Evolutionary conservation across 2,113 vertebrate genomes (phyloP), one percentile per base, ranked within the genome.

Genomic region (Turdus rufiventris): DNA sequence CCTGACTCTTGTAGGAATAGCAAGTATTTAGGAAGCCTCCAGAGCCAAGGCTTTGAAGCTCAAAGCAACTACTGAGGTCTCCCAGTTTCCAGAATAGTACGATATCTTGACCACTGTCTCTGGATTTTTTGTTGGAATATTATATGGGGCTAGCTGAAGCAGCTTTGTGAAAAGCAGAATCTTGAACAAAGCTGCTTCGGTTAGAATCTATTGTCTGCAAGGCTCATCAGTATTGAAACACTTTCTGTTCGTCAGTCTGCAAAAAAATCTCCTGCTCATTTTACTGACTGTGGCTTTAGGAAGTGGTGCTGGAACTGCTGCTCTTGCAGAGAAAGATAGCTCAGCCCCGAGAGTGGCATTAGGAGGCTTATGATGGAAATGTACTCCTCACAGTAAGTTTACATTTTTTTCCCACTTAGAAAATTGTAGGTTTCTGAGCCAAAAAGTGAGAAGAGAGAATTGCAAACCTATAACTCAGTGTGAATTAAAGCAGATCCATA

Each of bases 401-500:
- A 85, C 71, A 72, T 91, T 91, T 94, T 81, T 75, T 93, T 73
- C 25, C 34, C 66, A 16, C 34, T 79, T 88, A 85, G 45, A 29
- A 61, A 80, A 84, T 48, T 48, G 42, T 42, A 26, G 12, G 4
- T 66, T 94, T 95, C 53, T 88, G 63, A 89, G 73, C 85, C 91
- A 95, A 90, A 86, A 93, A 90, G 33, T 29, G 72, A 91, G 33
- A 42, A 83, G 43, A 61, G 47, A 91, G 57, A 84, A 90, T 26
- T 81, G 18, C 65, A 90, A 75, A 61, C 45, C 47, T 84, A 57
- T 66, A 94, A 86, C 65, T 90, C 50, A 50, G 66, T 14, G 23
- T 93, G 88, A 91, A 91, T 80, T 78, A 91, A 95, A 95, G 42
- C 53, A 94, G 88, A 85, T 88, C 57, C 89, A 84, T 93, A 86